Conservation (phyloP, 2,888 invertebrate genomes). For the Euplagia quadripunctaria region DNA sequence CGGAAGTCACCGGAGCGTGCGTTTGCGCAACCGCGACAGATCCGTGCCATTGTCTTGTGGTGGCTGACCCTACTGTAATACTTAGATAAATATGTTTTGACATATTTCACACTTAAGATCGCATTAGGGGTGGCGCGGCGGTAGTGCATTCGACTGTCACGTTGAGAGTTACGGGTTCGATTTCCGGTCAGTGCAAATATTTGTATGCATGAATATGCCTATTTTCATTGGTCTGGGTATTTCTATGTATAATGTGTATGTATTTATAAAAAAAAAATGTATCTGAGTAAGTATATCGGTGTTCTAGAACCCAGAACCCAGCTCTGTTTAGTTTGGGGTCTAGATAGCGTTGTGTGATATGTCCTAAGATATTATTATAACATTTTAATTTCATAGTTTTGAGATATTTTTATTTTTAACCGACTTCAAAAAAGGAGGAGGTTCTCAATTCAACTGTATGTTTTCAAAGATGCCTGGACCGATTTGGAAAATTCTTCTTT, state of each 20-base stretch:
- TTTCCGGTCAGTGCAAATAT: not conserved
- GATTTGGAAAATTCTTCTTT: too few species aligned
- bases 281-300: too few species aligned
- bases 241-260: not conserved
- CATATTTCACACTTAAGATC: conserved; percentile 12
- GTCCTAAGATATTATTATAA: too few species aligned
- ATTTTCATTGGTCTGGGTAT: not conserved
- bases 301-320: too few species aligned
- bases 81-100: conserved; percentile 21
- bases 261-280: not conserved
- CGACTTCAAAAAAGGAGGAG: too few species aligned
- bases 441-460: too few species aligned
- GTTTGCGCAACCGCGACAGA: conserved; percentile 60
- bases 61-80: conserved; percentile 60
- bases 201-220: not conserved
- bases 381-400: too few species aligned
- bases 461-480: too few species aligned
- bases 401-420: too few species aligned
- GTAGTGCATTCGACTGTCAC: not conserved
- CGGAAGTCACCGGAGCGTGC: conserved; percentile 69
- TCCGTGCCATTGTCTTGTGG: conserved; percentile 60
- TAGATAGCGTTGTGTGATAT: not conserved
- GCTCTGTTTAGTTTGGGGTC: too few species aligned
- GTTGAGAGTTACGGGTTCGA: not conserved
- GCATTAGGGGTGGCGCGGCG: too few species aligned